Conservation (phyloP, 2,888 invertebrate genomes). For the Drosophila birchii region DNA sequence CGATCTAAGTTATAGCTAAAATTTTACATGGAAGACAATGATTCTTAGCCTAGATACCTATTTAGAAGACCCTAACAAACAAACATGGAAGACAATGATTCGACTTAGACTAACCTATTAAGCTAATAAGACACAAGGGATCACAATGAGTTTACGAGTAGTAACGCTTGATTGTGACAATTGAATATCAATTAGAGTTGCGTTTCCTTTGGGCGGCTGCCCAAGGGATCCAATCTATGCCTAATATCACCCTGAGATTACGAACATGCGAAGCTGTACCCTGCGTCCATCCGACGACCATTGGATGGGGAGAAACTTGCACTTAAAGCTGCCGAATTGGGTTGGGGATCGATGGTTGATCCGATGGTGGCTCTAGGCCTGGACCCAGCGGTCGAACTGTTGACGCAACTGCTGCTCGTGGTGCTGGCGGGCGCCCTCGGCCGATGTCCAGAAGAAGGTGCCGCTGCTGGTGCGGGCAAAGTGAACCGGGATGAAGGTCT, state of each 20-base stretch:
- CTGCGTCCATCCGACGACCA: constrained; percentile 33
- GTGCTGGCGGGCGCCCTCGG: constrained; percentile 65
- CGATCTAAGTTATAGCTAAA: constrained; percentile 60
- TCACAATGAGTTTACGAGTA: constrained; percentile 61
- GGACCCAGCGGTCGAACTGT: constrained; percentile 82
- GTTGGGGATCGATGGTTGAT: constrained; percentile 5
- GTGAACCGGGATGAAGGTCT: constrained; percentile 88
- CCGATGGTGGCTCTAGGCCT: constrained; percentile 67
- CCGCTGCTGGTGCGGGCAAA: constrained; percentile 92
- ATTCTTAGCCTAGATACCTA: constrained; percentile 54
- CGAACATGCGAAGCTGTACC: constrained; percentile 55
- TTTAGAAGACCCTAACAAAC: constrained; percentile 67
- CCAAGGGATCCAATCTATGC: constrained; percentile 59
- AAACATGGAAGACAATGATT: constrained; percentile 83
- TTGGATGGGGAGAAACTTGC: constrained; percentile 57
- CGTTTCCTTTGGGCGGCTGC: constrained; percentile 35
- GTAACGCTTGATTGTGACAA: constrained; percentile 57
- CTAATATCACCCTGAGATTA: constrained; percentile 82
- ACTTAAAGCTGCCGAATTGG: constrained; percentile 76
- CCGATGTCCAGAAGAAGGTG: constrained; percentile 93
- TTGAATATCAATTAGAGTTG: constrained; percentile 71
- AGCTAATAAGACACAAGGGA: constrained; percentile 56
- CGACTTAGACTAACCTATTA: constrained; percentile 52
- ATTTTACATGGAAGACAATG: constrained; percentile 83
- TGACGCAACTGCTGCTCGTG: constrained; percentile 70